phyloP scores from a whole-genome alignment of 2,888 invertebrate genomes.

The Cataglyphis albicans region DNA sequence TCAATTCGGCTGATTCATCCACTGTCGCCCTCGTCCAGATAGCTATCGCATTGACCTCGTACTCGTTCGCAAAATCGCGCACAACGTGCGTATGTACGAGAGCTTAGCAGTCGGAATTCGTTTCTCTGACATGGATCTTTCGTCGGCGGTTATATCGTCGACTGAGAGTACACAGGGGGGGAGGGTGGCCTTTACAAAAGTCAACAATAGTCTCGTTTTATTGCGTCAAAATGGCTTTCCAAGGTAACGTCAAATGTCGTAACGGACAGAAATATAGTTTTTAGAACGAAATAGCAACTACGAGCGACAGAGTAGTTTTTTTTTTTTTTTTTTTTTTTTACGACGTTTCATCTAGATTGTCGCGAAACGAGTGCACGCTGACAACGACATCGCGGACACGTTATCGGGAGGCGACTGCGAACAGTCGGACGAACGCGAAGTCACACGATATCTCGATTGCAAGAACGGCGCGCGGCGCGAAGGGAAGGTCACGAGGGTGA shows the following conservation, averaged over 20 bases:
- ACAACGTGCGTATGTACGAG: not conserved
- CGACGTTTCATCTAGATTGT: conserved; percentile 31
- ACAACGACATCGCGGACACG: conserved; percentile 17
- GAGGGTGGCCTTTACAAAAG: not conserved
- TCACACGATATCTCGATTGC: conserved; percentile 2
- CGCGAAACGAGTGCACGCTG: conserved; percentile 11
- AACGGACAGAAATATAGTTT: conserved; percentile 19
- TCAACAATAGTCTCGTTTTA: conserved; percentile 28
- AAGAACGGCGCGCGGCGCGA: not conserved
- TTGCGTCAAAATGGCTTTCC: conserved; percentile 41
- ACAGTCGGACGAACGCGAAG: conserved; percentile 10
- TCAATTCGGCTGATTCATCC: not conserved
- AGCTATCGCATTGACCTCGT: conserved; percentile 43
- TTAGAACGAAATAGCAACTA: not conserved
- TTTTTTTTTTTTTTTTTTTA: conserved; percentile 27
- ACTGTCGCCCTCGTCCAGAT: conserved; percentile 8
- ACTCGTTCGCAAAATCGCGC: conserved; percentile 6
- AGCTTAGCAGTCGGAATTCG: not conserved
- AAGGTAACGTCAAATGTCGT: conserved; percentile 37
- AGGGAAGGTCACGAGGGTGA: conserved; percentile 18
- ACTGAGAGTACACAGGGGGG: not conserved
- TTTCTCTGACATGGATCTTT: conserved; percentile 19
- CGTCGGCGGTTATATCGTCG: conserved; percentile 32
- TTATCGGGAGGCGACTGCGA: not conserved
- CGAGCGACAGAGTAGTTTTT: not conserved